Evolutionary conservation across 64 coral and sea anemone species (phyloP).

Genomic region (Montipora foliosa): DNA sequence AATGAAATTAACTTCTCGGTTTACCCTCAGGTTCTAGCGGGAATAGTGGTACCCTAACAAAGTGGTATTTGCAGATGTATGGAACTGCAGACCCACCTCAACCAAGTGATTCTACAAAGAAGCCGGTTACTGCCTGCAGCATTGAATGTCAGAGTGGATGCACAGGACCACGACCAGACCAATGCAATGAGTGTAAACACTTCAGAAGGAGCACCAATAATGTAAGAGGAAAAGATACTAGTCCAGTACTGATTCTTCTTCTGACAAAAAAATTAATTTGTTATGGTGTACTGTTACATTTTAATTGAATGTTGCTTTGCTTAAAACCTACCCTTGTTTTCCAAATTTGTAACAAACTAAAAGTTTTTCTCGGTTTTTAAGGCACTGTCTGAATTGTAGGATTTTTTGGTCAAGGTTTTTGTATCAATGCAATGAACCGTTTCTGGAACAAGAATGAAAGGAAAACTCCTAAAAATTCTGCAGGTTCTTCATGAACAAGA

Average conservation of each 20-base stretch:
- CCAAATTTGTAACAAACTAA: too few species aligned
- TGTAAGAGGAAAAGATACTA: conserved; percentile 32
- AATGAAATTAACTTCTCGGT: background rate
- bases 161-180: conserved; percentile 77
- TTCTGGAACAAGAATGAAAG: too few species aligned
- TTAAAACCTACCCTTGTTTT: too few species aligned
- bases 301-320: too few species aligned
- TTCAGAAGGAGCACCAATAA: conserved; percentile 75
- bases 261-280: too few species aligned
- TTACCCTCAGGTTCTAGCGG: background rate
- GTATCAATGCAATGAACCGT: too few species aligned
- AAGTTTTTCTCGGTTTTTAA: too few species aligned
- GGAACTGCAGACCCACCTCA: conserved; percentile 79
- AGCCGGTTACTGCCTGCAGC: conserved; percentile 81
- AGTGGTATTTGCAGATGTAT: conserved; percentile 81
- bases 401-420: too few species aligned
- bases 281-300: too few species aligned
- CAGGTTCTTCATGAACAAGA: too few species aligned
- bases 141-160: conserved; percentile 89
- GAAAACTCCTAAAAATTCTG: too few species aligned
- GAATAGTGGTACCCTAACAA: conserved; percentile 68
- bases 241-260: background rate
- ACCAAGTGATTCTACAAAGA: conserved; percentile 53
- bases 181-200: conserved; percentile 86
- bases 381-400: too few species aligned